Percentiles rank a stretch among this genome's conserved stretches.
Conservation (phyloP, 1,140 invertebrate genomes). For the Drosophila erecta region DNA sequence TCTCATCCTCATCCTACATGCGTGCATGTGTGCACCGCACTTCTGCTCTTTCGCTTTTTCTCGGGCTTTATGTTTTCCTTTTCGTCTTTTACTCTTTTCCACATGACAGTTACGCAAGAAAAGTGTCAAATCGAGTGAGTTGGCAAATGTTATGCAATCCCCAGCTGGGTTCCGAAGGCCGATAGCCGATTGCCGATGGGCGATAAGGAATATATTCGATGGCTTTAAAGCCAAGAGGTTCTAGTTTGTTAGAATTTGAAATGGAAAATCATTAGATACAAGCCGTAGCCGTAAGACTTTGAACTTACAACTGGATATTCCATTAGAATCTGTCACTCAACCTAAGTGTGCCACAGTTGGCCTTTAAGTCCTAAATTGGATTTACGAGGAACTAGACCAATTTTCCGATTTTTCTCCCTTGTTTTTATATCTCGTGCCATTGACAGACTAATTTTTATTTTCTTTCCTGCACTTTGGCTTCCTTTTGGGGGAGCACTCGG, state of each 20-base stretch:
- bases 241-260: neutral
- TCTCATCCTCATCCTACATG: constrained; percentile 33
- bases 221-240: neutral
- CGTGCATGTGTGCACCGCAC: neutral
- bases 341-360: neutral
- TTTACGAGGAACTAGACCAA: neutral
- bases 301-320: neutral
- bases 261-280: too few species aligned
- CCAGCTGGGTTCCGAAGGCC: constrained; percentile 22
- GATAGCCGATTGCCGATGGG: constrained; percentile 21
- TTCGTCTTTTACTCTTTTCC: constrained; percentile 13
- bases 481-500: neutral
- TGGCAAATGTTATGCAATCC: constrained; percentile 45
- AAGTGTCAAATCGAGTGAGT: constrained; percentile 41
- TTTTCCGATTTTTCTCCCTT: neutral
- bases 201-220: constrained; percentile 4
- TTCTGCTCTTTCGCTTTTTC: constrained; percentile 31
- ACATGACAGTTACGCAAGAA: constrained; percentile 52
- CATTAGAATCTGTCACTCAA: neutral
- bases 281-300: too few species aligned
- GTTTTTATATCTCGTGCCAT: constrained; percentile 7
- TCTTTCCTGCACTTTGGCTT: neutral
- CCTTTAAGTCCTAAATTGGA: neutral
- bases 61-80: constrained; percentile 30
- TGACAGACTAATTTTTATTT: constrained; percentile 30